Conservation (phyloP, 92 coral and sea anemone species). For the Metridium senile region DNA sequence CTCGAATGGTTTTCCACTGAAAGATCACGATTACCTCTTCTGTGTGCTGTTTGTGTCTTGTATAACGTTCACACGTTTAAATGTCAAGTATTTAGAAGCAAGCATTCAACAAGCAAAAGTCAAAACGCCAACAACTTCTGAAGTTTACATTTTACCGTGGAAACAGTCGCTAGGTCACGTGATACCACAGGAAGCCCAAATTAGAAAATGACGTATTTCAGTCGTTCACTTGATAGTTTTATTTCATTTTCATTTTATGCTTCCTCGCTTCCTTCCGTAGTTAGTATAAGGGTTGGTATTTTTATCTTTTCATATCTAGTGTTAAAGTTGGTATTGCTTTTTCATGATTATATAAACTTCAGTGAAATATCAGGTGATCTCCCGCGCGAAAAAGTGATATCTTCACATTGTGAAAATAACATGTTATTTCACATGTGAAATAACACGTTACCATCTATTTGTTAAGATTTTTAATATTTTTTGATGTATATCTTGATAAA, state of each 20-base stretch:
- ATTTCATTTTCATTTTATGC: not conserved
- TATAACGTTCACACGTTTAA: not conserved
- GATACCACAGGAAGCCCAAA: constrained; percentile 35
- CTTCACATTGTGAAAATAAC: too few relatives aligned
- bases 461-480: too few relatives aligned
- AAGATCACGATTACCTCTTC: not conserved
- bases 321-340: too few relatives aligned
- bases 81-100: not conserved
- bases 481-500: too few relatives aligned
- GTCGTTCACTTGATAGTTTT: not conserved
- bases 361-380: too few relatives aligned
- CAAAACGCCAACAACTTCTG: constrained; percentile 18
- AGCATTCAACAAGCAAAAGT: not conserved
- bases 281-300: too few relatives aligned
- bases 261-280: too few relatives aligned
- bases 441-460: too few relatives aligned
- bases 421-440: too few relatives aligned
- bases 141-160: constrained; percentile 52
- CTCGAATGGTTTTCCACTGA: not conserved
- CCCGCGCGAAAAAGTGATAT: too few relatives aligned
- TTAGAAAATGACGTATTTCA: not conserved
- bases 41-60: constrained; percentile 7
- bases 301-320: too few relatives aligned
- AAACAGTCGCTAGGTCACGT: constrained; percentile 29
- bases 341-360: too few relatives aligned